These are phyloP conservation scores for Paracentrotus lividus DNA, from an alignment of 53 echinoderm and acorn worm species.

Conservation along the genomic window DNA sequence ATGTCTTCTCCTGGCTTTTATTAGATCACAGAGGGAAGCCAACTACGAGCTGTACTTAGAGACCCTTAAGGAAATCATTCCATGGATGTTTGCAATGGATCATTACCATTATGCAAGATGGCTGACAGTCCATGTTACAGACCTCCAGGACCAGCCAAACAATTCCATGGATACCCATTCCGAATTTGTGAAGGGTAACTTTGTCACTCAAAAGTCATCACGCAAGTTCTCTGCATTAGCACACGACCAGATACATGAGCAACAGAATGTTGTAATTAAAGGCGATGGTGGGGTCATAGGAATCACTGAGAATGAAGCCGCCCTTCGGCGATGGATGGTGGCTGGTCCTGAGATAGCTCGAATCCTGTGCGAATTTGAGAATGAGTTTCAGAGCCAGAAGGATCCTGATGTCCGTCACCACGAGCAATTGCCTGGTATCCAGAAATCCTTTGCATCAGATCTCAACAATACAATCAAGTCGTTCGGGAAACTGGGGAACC, in stretches of 20 bases:
- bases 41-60: no score
- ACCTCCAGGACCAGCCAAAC: background rate
- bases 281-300: constrained; percentile 51
- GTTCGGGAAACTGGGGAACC: no score
- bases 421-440: no score
- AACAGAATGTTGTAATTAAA: background rate
- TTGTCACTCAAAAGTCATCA: background rate
- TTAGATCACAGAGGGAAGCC: background rate
- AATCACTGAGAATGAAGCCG: constrained; percentile 63
- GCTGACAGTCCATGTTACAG: background rate
- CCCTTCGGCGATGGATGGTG: constrained; percentile 69
- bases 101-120: background rate
- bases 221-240: background rate
- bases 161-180: background rate
- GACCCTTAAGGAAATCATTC: background rate
- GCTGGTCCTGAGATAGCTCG: constrained; percentile 62
- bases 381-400: constrained; percentile 28
- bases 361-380: constrained; percentile 53
- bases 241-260: background rate
- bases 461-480: no score
- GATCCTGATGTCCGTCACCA: constrained; percentile 59
- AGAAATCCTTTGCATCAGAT: no score
- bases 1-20: no score
- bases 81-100: background rate
- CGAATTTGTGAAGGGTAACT: background rate